Conservation (phyloP, 1,140 invertebrate species). For the Drosophila pandora region DNA sequence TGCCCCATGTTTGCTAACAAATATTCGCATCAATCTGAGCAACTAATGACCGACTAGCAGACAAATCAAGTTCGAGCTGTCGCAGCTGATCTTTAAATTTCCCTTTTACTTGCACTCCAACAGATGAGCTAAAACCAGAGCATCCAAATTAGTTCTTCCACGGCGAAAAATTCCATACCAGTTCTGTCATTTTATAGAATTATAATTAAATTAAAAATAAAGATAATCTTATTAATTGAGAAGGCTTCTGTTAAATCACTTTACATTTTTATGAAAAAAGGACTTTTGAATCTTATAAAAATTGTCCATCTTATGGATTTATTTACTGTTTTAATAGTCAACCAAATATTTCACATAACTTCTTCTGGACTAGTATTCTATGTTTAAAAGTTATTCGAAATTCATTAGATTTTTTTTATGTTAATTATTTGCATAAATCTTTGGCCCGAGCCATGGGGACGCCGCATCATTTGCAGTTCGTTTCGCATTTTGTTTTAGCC, state of each 20-base stretch:
- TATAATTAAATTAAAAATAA: background rate
- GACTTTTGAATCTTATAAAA: too few relatives aligned
- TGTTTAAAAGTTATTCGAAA: background rate
- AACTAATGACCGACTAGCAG: slow-evolving; percentile 41
- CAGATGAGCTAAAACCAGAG: slow-evolving; percentile 46
- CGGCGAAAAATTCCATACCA: background rate
- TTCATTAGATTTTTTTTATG: background rate
- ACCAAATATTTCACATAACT: background rate
- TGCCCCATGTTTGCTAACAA: slow-evolving; percentile 37
- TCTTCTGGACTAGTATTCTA: background rate
- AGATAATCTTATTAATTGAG: too few relatives aligned
- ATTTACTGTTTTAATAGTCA: too few relatives aligned
- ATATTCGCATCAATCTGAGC: slow-evolving; percentile 46
- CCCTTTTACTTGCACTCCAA: slow-evolving; percentile 63
- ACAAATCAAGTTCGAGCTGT: slow-evolving; percentile 36
- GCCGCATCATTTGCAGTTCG: slow-evolving; percentile 31
- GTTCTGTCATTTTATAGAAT: background rate
- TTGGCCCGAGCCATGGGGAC: slow-evolving; percentile 25
- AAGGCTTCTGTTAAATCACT: too few relatives aligned
- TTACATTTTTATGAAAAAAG: too few relatives aligned
- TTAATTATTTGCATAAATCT: slow-evolving; percentile 55
- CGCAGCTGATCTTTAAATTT: slow-evolving; percentile 27
- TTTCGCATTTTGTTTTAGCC: slow-evolving; percentile 44
- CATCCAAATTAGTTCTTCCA: slow-evolving; percentile 50
- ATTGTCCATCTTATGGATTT: too few relatives aligned